Conservation (phyloP, 2,113 vertebrate species). For the Bubo blakistoni region DNA sequence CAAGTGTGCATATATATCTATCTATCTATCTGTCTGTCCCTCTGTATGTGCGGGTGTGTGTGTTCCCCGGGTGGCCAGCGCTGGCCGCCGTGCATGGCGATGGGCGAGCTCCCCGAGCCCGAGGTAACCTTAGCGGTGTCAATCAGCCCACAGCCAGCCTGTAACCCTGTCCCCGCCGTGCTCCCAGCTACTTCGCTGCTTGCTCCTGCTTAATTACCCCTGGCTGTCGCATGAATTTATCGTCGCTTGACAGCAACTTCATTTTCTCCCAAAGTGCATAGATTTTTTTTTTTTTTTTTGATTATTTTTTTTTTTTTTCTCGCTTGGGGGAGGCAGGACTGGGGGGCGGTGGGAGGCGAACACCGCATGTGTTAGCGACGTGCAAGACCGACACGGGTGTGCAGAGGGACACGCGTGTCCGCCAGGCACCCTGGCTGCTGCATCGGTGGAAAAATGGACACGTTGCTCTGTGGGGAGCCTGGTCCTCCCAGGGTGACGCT, state of each 20-base stretch:
- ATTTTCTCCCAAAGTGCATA: neutral
- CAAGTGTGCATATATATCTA: neutral
- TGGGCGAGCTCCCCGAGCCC: conserved; percentile 43
- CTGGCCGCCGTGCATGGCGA: neutral
- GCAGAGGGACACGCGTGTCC: neutral
- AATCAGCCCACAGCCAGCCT: neutral
- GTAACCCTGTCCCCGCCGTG: conserved; percentile 5
- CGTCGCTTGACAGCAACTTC: conserved; percentile 35
- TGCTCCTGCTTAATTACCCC: neutral
- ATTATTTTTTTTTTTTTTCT: neutral
- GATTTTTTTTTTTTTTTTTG: neutral
- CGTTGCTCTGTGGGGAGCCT: neutral
- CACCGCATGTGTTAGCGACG: neutral
- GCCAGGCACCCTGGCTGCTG: neutral
- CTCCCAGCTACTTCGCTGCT: neutral
- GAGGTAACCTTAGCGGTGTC: conserved; percentile 53
- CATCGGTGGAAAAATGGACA: neutral
- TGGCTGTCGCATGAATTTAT: neutral
- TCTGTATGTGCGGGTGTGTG: neutral
- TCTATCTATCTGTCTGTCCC: neutral
- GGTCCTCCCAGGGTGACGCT: neutral
- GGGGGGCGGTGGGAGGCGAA: neutral
- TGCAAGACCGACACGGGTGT: neutral
- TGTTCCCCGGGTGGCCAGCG: conserved; percentile 10
- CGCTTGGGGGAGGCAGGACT: neutral